Evolutionary conservation across 2,888 invertebrate genomes (phyloP), one percentile per base, ranked within the genome.

Genomic region (Cheilosia vulpina): DNA sequence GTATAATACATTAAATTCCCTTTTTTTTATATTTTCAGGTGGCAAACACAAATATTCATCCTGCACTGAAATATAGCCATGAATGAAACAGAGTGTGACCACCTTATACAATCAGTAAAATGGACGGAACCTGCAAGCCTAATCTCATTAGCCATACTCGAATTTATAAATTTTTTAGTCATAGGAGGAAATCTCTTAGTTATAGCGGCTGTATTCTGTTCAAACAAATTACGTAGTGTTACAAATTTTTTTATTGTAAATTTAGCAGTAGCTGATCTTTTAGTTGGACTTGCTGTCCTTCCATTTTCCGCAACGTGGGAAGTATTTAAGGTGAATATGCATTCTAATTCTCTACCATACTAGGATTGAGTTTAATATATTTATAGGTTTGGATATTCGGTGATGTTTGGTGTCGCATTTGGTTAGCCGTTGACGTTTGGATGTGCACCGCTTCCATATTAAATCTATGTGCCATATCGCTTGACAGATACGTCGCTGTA

Each of bases 341-440:
- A 45, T 27, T n/a, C 19, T 13, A 13, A 2, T 45, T 71, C 53
- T 45, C 41, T 31, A 79, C 81, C 87, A 9, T 3, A 13, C 17
- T 38, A 27, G 19, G 5, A 7, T 31, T 57, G 17, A 57, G 11
- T 15, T 34, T 34, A 62, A 50, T 19, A 43, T 15, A 43, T n/a
- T 63, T 19, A n/a, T 79, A 97, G 96, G 96, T 98, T 90, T 99
- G 99, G 99, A 97, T 98, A 89, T 99, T 98, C 91, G 98, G 99
- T 63, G 96, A 96, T 92, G 94, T 97, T 55, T 98, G 98, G 98
- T 99, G 99, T 93, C 96, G 97, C 83, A 95, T 98, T 88, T 99
- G 99, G 99, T 93, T 99, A 87, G 98, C 99, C 0, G 95, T 98
- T 76, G 99, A 99, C 93, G 99, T 99, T 13, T 98, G 98, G 98